Percentiles rank a stretch among this genome's conserved stretches.
Evolutionary conservation across 2,888 invertebrate species (phyloP).

Genomic region (Amphipoea lucens): DNA sequence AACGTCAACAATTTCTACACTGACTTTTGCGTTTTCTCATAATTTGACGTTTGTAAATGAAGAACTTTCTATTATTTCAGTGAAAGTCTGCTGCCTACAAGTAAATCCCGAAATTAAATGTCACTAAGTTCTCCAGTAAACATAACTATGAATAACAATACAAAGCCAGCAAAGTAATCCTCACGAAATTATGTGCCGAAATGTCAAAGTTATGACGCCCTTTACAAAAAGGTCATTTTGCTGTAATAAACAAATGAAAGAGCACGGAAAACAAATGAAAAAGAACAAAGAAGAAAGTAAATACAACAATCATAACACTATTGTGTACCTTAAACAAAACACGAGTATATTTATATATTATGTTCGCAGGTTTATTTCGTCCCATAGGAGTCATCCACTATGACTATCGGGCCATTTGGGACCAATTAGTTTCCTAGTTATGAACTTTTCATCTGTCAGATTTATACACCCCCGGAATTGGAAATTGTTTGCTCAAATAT

Average conservation of each 20-base stretch:
- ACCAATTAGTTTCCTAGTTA: constrained; percentile 85
- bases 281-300: constrained; percentile 25
- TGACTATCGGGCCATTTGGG: constrained; percentile 78
- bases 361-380: constrained; percentile 63
- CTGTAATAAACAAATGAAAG: constrained; percentile 9
- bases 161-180: constrained; percentile 27
- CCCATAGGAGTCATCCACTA: constrained; percentile 78
- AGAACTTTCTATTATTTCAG: constrained; percentile 11
- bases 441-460: constrained; percentile 82
- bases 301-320: constrained; percentile 32
- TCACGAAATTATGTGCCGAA: constrained; percentile 17
- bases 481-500: constrained; percentile 70
- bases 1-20: not conserved
- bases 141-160: constrained; percentile 38
- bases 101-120: constrained; percentile 25
- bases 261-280: constrained; percentile 14
- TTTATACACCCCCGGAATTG: constrained; percentile 70
- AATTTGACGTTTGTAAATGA: not conserved
- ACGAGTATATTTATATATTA: constrained; percentile 40
- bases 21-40: not conserved
- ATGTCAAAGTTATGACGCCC: constrained; percentile 8
- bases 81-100: constrained; percentile 3
- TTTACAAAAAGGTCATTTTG: constrained; percentile 13
- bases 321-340: constrained; percentile 56
- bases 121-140: constrained; percentile 7